Evolutionary conservation across 2,113 vertebrate species (phyloP).

Genomic region (Trogon melanurus): DNA sequence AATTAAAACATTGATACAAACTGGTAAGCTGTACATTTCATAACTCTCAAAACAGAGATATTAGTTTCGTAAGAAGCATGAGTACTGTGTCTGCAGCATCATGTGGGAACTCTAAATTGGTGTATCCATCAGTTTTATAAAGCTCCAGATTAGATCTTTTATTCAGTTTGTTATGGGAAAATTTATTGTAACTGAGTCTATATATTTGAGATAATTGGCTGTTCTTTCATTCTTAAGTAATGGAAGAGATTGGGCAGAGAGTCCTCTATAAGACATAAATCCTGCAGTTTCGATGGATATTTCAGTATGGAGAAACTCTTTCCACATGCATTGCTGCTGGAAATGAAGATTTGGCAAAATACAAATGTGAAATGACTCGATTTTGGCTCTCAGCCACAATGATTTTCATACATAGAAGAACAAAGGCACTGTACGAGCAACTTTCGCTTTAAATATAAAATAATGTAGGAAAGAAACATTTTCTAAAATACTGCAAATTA

Average conservation of each 20-base stretch:
- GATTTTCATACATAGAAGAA: neutral
- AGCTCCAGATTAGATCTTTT: neutral
- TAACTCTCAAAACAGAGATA: neutral
- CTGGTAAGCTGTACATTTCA: neutral
- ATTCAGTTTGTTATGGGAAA: neutral
- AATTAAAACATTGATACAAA: neutral
- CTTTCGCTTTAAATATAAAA: neutral
- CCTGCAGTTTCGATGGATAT: conserved; percentile 13
- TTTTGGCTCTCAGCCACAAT: neutral
- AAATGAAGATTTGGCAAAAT: conserved; percentile 13
- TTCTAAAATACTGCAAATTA: neutral
- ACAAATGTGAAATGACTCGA: neutral
- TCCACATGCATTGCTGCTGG: neutral
- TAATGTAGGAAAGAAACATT: neutral
- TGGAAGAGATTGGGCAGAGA: neutral
- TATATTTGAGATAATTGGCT: neutral
- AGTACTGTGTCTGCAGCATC: neutral
- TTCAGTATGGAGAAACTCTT: conserved; percentile 15
- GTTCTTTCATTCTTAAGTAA: neutral
- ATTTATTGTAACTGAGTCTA: neutral
- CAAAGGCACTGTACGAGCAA: neutral
- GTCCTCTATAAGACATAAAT: neutral
- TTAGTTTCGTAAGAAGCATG: neutral
- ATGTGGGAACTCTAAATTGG: neutral
- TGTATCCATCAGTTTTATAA: neutral